Percentiles rank a stretch among this genome's conserved stretches.
These are phyloP conservation scores for Tetramorium alpestre DNA, from an alignment of 1,140 invertebrate species.

Conservation along the genomic window DNA sequence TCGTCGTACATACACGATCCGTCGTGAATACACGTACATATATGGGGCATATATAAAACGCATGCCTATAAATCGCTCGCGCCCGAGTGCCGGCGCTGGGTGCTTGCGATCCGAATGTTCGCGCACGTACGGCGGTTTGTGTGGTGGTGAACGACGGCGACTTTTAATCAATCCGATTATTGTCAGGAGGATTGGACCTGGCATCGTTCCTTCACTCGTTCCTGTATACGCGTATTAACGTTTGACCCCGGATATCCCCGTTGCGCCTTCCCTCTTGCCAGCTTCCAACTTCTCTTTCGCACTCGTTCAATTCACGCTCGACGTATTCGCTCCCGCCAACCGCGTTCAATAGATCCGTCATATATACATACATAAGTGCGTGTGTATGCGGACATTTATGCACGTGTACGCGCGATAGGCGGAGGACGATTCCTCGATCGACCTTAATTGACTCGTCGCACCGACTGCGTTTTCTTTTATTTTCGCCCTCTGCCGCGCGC, in stretches of 20 bases:
- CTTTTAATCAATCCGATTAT: conserved; percentile 80
- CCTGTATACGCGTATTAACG: conserved; percentile 64
- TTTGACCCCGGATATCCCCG: conserved; percentile 58
- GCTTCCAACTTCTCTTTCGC: conserved; percentile 29
- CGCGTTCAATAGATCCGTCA: conserved; percentile 55
- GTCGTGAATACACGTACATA: conserved; percentile 13
- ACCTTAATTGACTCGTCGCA: conserved; percentile 75
- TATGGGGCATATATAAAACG: background rate
- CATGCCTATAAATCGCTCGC: conserved; percentile 11
- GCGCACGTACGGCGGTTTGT: conserved; percentile 10
- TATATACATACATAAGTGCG: background rate
- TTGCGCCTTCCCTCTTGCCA: conserved; percentile 2
- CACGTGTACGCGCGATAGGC: conserved; percentile 29
- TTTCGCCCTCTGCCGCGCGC: conserved; percentile 36
- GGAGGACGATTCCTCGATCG: conserved; percentile 69
- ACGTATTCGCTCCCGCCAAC: background rate
- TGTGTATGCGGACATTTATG: conserved; percentile 24
- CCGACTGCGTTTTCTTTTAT: conserved; percentile 62
- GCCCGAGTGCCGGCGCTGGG: background rate
- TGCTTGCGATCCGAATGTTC: background rate
- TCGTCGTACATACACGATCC: background rate
- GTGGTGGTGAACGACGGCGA: conserved; percentile 63
- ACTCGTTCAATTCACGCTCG: conserved; percentile 35
- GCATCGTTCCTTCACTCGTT: conserved; percentile 68
- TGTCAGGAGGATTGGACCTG: conserved; percentile 72